phyloP scores from a whole-genome alignment of 2,888 invertebrate species.

The Neoitamus cyanurus region DNA sequence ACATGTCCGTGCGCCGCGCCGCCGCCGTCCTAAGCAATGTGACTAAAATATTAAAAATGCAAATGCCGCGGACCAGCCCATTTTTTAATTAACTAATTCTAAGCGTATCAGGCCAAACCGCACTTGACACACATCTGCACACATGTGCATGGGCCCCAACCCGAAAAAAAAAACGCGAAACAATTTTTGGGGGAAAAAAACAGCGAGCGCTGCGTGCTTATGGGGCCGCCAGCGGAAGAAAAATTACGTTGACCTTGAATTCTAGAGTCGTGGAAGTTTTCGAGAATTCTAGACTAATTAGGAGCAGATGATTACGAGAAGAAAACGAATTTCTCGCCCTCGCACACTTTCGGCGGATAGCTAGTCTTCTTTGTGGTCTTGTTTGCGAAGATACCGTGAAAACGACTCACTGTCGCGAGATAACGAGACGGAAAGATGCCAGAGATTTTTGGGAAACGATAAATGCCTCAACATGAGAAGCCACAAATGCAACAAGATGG shows the following conservation, averaged over 20 bases:
- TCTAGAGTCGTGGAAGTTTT: not conserved
- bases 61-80: not conserved
- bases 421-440: not conserved
- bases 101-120: not conserved
- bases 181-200: not conserved
- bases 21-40: not conserved
- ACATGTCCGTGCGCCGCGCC: not conserved
- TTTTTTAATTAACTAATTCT: not conserved
- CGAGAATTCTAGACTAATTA: not conserved
- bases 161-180: not conserved
- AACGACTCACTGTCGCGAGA: not conserved
- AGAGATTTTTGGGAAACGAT: not conserved
- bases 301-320: not conserved
- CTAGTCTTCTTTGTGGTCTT: not conserved
- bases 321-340: not conserved
- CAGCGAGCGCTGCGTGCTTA: not conserved
- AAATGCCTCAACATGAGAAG: not conserved
- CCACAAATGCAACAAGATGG: not conserved
- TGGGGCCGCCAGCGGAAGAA: not conserved
- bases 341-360: not conserved
- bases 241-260: not conserved
- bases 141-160: not conserved
- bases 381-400: not conserved
- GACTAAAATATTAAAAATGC: constrained; percentile 1
- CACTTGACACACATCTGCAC: not conserved